These are phyloP conservation scores for Apostichopus japonicus DNA, from an alignment of 35 echinoderm and acorn worm species.

Conservation along the genomic window DNA sequence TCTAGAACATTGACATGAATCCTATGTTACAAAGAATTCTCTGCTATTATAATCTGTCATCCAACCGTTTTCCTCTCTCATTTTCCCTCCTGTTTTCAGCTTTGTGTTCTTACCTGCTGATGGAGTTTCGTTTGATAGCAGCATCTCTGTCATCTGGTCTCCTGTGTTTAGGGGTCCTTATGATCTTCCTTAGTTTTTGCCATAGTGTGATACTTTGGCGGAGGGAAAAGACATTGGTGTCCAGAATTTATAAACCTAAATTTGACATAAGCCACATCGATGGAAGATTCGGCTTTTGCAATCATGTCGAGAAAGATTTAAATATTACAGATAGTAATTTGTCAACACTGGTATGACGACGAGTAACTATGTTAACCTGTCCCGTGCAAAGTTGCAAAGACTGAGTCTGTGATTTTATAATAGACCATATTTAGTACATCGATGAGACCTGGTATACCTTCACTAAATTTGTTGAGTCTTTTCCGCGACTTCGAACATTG, in stretches of 20 bases:
- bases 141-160: conserved; percentile 80
- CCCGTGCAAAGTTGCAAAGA: too few species aligned
- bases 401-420: too few species aligned
- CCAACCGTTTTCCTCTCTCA: too few species aligned
- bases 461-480: too few species aligned
- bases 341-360: conserved; percentile 71
- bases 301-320: conserved; percentile 24
- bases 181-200: conserved; percentile 76
- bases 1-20: too few species aligned
- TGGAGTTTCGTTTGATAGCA: conserved; percentile 79
- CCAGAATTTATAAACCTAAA: conserved; percentile 50
- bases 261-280: conserved; percentile 56
- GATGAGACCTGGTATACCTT: too few species aligned
- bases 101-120: conserved; percentile 74
- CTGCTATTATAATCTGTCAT: too few species aligned
- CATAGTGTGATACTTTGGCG: conserved; percentile 72
- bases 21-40: too few species aligned
- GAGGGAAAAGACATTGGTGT: conserved; percentile 66
- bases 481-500: too few species aligned
- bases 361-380: too few species aligned
- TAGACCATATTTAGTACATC: too few species aligned
- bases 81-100: conserved; percentile 57
- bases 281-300: conserved; percentile 58
- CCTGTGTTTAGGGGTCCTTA: conserved; percentile 73
- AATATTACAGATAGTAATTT: conserved; percentile 67